Evolutionary conservation across 2,113 vertebrate genomes (phyloP), one percentile per base, ranked within the genome.

Genomic region (Chlamydotis undulata): DNA sequence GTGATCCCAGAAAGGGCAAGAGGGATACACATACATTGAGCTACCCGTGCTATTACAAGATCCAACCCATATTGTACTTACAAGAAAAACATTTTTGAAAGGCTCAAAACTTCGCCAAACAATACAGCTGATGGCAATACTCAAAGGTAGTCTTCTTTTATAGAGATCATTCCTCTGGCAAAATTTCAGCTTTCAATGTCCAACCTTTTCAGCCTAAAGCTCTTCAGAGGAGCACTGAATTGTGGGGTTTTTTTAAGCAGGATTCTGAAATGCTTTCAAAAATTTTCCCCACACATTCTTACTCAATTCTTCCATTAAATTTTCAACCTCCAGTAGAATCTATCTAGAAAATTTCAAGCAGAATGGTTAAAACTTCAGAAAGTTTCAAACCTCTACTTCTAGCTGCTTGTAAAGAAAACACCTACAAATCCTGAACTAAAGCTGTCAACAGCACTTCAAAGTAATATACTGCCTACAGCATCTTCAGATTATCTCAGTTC

Each of bases 371-470:
- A 89, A 87, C 14, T 53, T 70, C 56, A 84, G 47, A 71, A 43
- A 43, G 41, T 43, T 43, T 43, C 41, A 43, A 43, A 43, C 14
- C 41, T 43, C 41, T 43, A 43, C 41, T 43, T 43, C 41, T 16
- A 43, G 41, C 41, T 43, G 41, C 41, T 43, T 43, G 41, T 43
- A 43, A 89, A 94, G 59, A 18, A 77, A 94, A 83, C 57, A 85
- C 22, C 82, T 87, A 93, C 63, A 91, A 96, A 93, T 56, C 43
- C 53, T 71, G 57, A 91, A 91, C n/a, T 9, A 77, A 79, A 89
- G 41, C 47, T 90, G 71, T 70, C 87, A 94, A 67, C 45, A 57
- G 78, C 88, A 84, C 33, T 95, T 95, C 70, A 86, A 60, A 78
- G 67, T 12, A 93, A 16, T 37, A 73, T 37, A 91, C 79, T 80